These are phyloP conservation scores for Indicator indicator DNA, from an alignment of 2,113 vertebrate species.

Conservation along the genomic window DNA sequence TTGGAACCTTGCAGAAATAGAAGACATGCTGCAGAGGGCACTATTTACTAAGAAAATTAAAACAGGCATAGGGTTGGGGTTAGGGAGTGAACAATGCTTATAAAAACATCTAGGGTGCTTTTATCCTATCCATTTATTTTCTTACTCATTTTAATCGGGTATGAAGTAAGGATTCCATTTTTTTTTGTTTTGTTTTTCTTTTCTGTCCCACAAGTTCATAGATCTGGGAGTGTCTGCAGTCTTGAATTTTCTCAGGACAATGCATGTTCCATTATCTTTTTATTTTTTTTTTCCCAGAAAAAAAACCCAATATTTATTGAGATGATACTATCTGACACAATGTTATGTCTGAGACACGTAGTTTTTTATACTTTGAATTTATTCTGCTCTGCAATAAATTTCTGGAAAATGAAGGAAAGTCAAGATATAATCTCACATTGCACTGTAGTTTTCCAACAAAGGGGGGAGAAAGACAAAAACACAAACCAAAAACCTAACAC, in stretches of 20 bases:
- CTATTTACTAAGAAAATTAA: constrained; percentile 65
- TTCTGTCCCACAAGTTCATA: not conserved
- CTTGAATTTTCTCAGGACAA: not conserved
- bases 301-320: not conserved
- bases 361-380: not conserved
- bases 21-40: constrained; percentile 72
- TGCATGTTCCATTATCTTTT: not conserved
- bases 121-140: not conserved
- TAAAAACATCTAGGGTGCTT: not conserved
- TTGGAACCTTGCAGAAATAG: not conserved
- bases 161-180: not conserved
- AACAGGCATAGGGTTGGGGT: not conserved
- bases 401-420: constrained; percentile 28
- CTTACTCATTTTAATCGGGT: not conserved
- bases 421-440: constrained; percentile 16
- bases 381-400: constrained; percentile 30
- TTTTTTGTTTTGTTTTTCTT: accelerated
- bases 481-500: accelerated
- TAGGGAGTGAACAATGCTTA: not conserved
- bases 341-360: not conserved
- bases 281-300: not conserved
- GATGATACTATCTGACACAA: not conserved
- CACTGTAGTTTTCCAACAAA: not conserved
- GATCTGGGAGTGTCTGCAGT: not conserved
- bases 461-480: not conserved